Percentiles rank a stretch among this genome's conserved stretches.
Conservation (phyloP, 2,113 vertebrate genomes). For the Daubentonia madagascariensis region DNA sequence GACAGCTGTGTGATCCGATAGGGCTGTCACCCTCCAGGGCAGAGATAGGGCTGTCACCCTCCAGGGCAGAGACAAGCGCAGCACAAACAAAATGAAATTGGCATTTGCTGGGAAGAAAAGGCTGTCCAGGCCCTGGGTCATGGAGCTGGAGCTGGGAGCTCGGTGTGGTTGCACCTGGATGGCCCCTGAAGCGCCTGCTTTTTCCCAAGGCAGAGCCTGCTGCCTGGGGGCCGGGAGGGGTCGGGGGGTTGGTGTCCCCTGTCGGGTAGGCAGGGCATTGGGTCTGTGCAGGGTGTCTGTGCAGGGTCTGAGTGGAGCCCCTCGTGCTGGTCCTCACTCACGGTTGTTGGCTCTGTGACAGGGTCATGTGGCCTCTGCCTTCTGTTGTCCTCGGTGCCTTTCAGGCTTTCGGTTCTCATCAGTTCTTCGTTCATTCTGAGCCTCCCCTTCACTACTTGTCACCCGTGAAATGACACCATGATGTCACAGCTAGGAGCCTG, state of each 20-base stretch:
- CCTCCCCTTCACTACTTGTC: rapidly evolving
- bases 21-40: background rate
- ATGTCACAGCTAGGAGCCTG: rapidly evolving
- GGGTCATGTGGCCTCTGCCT: background rate
- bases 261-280: rapidly evolving
- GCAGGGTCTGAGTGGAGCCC: background rate
- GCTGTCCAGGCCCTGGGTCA: background rate
- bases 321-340: background rate
- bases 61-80: background rate
- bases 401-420: background rate
- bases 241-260: background rate
- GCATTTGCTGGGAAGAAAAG: background rate
- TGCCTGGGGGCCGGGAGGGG: no score
- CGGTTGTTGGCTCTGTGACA: background rate
- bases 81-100: background rate
- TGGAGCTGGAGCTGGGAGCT: background rate
- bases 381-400: background rate
- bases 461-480: rapidly evolving
- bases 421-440: background rate
- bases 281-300: background rate
- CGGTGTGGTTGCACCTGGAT: background rate
- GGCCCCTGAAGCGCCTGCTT: background rate
- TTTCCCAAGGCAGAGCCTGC: background rate
- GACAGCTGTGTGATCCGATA: background rate
- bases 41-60: background rate